Evolutionary conservation across 1,140 invertebrate genomes (phyloP).

Genomic region (Octopus sinensis): DNA sequence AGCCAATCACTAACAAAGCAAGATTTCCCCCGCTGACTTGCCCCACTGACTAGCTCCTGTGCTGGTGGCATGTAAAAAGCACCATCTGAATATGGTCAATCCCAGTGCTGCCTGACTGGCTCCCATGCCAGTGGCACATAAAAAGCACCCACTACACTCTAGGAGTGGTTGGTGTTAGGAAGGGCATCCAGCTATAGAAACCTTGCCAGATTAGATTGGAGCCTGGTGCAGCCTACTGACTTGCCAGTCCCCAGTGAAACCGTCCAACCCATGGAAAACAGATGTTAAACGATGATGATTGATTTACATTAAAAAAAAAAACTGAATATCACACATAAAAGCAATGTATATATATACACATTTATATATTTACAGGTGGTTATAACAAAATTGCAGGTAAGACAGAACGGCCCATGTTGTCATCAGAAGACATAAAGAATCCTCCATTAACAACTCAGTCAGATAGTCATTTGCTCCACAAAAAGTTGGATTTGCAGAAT

Average conservation of each 20-base stretch:
- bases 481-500: not conserved
- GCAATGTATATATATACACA: not conserved
- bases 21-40: no score
- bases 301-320: not conserved
- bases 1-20: no score
- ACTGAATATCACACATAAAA: not conserved
- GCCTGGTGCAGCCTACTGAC: not conserved
- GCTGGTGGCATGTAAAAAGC: no score
- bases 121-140: no score
- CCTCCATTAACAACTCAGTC: not conserved
- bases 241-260: not conserved
- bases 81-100: no score
- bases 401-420: not conserved
- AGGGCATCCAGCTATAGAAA: not conserved
- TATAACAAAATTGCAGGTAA: not conserved
- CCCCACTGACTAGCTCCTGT: no score
- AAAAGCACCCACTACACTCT: no score
- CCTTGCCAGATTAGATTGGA: not conserved
- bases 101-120: no score
- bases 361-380: not conserved
- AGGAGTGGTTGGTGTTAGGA: no score
- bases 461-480: not conserved
- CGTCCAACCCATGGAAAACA: not conserved
- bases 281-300: not conserved
- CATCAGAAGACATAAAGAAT: not conserved